Conservation (phyloP, 2,888 invertebrate species). For the Cerastis rubricosa region DNA sequence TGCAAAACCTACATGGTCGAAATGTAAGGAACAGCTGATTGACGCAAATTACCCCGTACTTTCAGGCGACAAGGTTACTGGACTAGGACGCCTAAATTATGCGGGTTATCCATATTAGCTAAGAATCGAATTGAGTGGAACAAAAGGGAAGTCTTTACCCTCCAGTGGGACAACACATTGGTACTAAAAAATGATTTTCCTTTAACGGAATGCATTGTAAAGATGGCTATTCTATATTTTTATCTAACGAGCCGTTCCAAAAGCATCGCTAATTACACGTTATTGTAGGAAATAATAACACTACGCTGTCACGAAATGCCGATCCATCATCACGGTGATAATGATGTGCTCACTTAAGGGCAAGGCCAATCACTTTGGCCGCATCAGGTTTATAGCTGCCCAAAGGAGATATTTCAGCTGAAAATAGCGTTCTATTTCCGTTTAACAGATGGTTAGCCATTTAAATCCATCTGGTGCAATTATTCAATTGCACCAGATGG, state of each 20-base stretch:
- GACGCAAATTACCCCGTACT: too few relatives aligned
- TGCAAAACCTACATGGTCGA: too few relatives aligned
- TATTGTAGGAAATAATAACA: slow-evolving; percentile 5
- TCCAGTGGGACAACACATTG: background rate
- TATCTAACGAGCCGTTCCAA: background rate
- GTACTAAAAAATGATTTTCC: background rate
- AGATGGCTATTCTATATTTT: background rate
- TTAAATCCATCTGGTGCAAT: slow-evolving; percentile 53
- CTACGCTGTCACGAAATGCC: slow-evolving; percentile 6
- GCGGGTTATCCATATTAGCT: background rate
- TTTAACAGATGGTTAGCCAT: slow-evolving; percentile 51
- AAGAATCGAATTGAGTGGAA: background rate
- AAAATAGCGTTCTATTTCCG: slow-evolving; percentile 59
- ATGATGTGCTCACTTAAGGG: slow-evolving; percentile 11
- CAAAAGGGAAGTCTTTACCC: background rate
- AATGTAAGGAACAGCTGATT: too few relatives aligned
- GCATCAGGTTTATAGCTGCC: slow-evolving; percentile 11
- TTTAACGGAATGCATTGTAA: background rate
- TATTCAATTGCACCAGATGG: too few relatives aligned
- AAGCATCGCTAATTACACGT: background rate
- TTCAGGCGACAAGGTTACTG: too few relatives aligned
- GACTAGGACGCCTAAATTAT: too few relatives aligned
- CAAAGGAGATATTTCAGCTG: slow-evolving; percentile 7
- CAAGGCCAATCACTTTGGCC: slow-evolving; percentile 5
- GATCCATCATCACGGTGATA: slow-evolving; percentile 38